Conservation (phyloP, 2,797 vertebrate genomes). For the Chanos chanos region DNA sequence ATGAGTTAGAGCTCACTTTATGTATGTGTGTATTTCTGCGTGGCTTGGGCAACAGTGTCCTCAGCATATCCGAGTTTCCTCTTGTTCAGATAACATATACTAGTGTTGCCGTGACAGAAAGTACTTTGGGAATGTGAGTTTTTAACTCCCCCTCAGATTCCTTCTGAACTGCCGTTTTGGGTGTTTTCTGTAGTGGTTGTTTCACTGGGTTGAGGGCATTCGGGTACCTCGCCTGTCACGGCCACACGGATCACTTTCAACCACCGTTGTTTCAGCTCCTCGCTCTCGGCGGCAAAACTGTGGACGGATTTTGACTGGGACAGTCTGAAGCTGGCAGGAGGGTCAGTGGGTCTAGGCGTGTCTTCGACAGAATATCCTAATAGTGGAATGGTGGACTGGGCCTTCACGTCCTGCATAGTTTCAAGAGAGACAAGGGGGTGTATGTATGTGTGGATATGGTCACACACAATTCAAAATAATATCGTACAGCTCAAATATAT, state of each 20-base stretch:
- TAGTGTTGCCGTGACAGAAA: neutral
- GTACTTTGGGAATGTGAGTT: slow-evolving; percentile 11
- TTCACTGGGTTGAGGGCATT: slow-evolving; percentile 48
- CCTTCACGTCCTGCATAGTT: slow-evolving; percentile 89
- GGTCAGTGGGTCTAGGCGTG: slow-evolving; percentile 71
- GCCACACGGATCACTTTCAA: slow-evolving; percentile 86
- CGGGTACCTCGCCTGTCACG: slow-evolving; percentile 81
- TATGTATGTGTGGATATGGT: no score
- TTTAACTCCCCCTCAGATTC: slow-evolving; percentile 47
- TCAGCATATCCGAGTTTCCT: no score
- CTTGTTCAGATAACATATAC: no score
- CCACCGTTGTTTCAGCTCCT: slow-evolving; percentile 95
- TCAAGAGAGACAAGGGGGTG: no score
- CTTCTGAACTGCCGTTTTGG: slow-evolving; percentile 58
- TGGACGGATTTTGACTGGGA: slow-evolving; percentile 92
- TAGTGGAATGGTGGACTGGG: slow-evolving; percentile 91
- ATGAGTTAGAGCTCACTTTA: neutral
- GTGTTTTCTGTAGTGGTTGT: slow-evolving; percentile 40
- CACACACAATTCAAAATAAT: no score
- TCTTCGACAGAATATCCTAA: slow-evolving; percentile 90
- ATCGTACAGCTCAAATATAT: no score
- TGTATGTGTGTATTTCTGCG: no score
- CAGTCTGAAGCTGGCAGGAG: slow-evolving; percentile 85
- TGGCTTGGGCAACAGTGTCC: no score
- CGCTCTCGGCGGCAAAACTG: slow-evolving; percentile 87